A percentile compares a stretch with the other conserved stretches of the same genome.
These are phyloP conservation scores for Sebastes fasciatus DNA, from an alignment of 2,113 vertebrate genomes.

Conservation along the genomic window DNA sequence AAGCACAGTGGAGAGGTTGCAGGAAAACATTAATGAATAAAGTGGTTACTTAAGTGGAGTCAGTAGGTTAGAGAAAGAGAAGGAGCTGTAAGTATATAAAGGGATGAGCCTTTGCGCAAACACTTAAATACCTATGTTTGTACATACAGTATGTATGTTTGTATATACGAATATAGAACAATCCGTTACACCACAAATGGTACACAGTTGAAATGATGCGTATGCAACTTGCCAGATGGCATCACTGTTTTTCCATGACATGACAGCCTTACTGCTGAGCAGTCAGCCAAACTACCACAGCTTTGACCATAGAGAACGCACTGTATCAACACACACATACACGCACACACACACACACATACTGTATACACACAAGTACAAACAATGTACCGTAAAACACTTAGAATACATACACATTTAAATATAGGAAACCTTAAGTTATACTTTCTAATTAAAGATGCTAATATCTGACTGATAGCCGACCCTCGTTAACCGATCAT, in stretches of 20 bases:
- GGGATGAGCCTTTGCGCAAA: neutral
- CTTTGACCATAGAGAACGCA: conserved; percentile 21
- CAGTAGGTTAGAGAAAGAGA: neutral
- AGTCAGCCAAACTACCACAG: conserved; percentile 32
- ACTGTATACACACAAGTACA: too few species aligned
- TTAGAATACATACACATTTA: too few species aligned
- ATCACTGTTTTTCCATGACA: conserved; percentile 25
- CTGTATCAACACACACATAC: neutral
- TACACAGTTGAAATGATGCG: conserved; percentile 39
- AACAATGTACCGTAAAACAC: too few species aligned
- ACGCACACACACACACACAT: neutral
- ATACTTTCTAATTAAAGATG: too few species aligned
- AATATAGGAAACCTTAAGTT: too few species aligned
- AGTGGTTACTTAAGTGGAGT: neutral
- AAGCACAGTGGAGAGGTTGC: conserved; percentile 1
- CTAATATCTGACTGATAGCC: too few species aligned
- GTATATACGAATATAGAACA: conserved; percentile 18
- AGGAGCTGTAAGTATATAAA: neutral
- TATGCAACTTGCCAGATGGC: conserved; percentile 48
- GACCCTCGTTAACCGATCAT: neutral
- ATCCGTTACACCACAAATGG: conserved; percentile 21
- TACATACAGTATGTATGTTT: neutral
- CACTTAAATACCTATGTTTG: neutral
- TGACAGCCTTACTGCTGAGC: conserved; percentile 18
- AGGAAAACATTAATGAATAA: conserved; percentile 1